Evolutionary conservation across 1,140 invertebrate species (phyloP), one percentile per base, ranked within the genome.

Genomic region (Micrasema longulum): DNA sequence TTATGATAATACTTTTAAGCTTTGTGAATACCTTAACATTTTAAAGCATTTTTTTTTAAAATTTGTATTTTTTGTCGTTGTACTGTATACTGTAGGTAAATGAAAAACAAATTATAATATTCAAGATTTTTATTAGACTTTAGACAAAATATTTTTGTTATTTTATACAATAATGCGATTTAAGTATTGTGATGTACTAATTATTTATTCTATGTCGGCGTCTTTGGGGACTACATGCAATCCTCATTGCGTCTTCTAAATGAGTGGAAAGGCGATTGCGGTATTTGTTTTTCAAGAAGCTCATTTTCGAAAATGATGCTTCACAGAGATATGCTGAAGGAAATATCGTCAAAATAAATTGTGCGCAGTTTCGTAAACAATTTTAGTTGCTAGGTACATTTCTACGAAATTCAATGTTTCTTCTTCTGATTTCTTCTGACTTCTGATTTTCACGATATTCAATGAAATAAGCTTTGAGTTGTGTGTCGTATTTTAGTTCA

Each of bases 391-490:
- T 38, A 38, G 36, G 12, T 12, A 38, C 36, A 38, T 38, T 38
- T 38, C 36, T 38, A 7, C 36, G 12, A 38, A 38, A 38, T n/a
- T n/a, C n/a, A n/a, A n/a, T n/a, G n/a, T n/a, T n/a, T n/a, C n/a
- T n/a, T n/a, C n/a, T n/a, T n/a, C n/a, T n/a, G n/a, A n/a, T n/a
- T n/a, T n/a, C n/a, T n/a, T n/a, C n/a, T n/a, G n/a, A 38, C 36
- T 38, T 12, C 36, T 38, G 36, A 5, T 38, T 38, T 38, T 38
- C 36, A 38, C 5, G 36, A 38, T 38, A 12, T 38, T 38, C 36
- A 38, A 38, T 38, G 36, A 38, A 38, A 38, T 38, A 12, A 38
- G 36, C 36, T 38, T 38, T 38, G 36, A 38, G 36, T 38, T 38
- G 36, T n/a, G n/a, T 38, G 36, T 38, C 36, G 36, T 5, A 7